A percentile compares a stretch with the other conserved stretches of the same genome.
Evolutionary conservation across 2,113 vertebrate genomes (phyloP).

Genomic region (Spermophilus dauricus): DNA sequence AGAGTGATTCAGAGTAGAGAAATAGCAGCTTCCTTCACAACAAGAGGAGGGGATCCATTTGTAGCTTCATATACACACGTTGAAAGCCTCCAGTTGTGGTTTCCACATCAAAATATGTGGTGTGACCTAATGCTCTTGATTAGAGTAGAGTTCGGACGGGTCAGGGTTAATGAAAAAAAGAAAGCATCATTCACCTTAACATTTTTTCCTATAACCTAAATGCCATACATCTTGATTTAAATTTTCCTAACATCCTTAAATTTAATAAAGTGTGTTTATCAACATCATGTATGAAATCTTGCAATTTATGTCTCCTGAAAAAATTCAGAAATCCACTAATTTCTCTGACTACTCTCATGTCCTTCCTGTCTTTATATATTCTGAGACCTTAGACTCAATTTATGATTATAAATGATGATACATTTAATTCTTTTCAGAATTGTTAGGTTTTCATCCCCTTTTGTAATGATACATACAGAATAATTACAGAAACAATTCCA

Average conservation of each 20-base stretch:
- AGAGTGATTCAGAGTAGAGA: slow-evolving; percentile 85
- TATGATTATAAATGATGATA: background rate
- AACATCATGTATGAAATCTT: background rate
- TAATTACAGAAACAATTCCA: background rate
- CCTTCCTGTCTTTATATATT: background rate
- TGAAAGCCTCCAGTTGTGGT: slow-evolving; percentile 86
- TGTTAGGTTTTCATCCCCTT: slow-evolving; percentile 8
- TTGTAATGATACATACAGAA: background rate
- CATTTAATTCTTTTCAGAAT: slow-evolving; percentile 32
- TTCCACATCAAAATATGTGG: slow-evolving; percentile 85
- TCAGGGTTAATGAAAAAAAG: background rate
- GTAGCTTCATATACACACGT: slow-evolving; percentile 83
- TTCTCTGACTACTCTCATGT: background rate
- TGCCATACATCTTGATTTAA: background rate
- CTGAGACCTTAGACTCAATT: background rate
- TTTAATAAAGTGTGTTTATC: background rate
- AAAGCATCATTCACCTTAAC: background rate
- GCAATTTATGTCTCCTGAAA: background rate
- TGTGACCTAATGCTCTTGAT: background rate
- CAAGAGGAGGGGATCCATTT: slow-evolving; percentile 83
- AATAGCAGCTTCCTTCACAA: slow-evolving; percentile 86
- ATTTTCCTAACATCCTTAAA: background rate
- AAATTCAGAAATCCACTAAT: background rate
- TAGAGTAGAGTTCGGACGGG: background rate
- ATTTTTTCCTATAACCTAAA: background rate